Conservation (phyloP, 2,113 vertebrate genomes). For the Xerus inauris region DNA sequence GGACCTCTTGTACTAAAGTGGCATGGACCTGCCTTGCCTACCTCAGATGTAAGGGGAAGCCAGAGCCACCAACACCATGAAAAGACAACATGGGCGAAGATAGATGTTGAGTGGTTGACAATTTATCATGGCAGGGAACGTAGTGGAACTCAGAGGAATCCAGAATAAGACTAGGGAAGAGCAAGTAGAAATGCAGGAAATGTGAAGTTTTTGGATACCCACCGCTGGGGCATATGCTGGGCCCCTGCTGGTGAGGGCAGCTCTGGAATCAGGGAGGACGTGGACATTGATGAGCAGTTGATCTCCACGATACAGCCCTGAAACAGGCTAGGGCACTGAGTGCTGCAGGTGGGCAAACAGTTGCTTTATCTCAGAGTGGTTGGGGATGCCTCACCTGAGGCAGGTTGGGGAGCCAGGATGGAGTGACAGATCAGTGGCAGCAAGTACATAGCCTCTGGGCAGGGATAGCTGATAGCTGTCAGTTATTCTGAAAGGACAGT, state of each 20-base stretch:
- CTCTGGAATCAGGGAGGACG: rapidly evolving
- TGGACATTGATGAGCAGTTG: rapidly evolving
- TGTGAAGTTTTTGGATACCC: rapidly evolving
- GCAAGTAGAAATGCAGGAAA: neutral
- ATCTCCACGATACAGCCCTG: rapidly evolving
- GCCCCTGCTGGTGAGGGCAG: neutral
- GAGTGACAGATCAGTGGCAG: neutral
- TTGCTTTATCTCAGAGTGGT: neutral
- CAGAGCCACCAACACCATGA: neutral
- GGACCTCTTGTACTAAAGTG: neutral
- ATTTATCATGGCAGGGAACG: neutral
- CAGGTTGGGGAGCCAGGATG: no score
- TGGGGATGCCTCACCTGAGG: neutral
- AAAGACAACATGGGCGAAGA: neutral
- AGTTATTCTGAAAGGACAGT: neutral
- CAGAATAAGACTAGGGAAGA: neutral
- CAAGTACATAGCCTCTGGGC: neutral
- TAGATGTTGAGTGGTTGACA: neutral
- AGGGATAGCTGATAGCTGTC: neutral
- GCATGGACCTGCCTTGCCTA: neutral
- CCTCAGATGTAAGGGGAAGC: neutral
- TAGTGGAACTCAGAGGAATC: neutral
- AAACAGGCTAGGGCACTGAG: rapidly evolving
- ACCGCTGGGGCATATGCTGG: rapidly evolving
- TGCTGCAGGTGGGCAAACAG: neutral